Percentiles rank a stretch among this genome's conserved stretches.
These are phyloP conservation scores for Ceratosolen fusciceps DNA, from an alignment of 1,140 invertebrate species.

Conservation along the genomic window DNA sequence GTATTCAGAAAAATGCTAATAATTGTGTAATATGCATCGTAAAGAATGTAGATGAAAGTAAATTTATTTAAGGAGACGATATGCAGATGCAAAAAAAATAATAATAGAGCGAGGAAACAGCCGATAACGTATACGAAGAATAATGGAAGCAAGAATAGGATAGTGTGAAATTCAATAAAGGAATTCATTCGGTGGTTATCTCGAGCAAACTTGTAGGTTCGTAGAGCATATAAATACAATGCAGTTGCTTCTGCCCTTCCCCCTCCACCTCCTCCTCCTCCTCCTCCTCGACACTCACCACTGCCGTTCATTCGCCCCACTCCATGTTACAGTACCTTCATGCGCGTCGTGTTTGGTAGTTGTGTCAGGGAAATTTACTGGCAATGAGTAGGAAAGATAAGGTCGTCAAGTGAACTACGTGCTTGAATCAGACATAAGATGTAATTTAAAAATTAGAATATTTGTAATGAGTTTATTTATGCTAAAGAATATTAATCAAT, in stretches of 20 bases:
- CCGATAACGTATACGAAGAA: background rate
- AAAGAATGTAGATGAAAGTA: background rate
- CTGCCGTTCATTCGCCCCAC: background rate
- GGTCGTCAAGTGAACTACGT: background rate
- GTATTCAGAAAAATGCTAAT: too few species aligned
- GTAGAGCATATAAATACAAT: conserved; percentile 19
- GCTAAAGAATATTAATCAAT: too few species aligned
- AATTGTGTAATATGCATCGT: background rate
- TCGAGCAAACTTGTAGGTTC: conserved; percentile 61
- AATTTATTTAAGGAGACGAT: conserved; percentile 5
- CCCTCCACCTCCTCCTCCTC: background rate
- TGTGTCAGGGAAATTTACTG: background rate
- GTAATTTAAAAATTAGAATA: background rate
- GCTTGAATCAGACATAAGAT: background rate
- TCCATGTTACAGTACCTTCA: background rate
- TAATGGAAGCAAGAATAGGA: conserved; percentile 46
- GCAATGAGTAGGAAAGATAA: background rate
- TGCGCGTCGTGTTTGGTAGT: background rate
- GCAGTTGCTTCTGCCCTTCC: background rate
- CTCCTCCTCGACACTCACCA: background rate
- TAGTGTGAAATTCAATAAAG: conserved; percentile 64
- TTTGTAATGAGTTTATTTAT: background rate
- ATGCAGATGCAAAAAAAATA: background rate
- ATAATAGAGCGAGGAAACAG: conserved; percentile 8
- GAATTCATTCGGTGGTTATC: conserved; percentile 65